A percentile compares a stretch with the other conserved stretches of the same genome.
Evolutionary conservation across 2,113 vertebrate species (phyloP).

Genomic region (Gymnorhina tibicen): DNA sequence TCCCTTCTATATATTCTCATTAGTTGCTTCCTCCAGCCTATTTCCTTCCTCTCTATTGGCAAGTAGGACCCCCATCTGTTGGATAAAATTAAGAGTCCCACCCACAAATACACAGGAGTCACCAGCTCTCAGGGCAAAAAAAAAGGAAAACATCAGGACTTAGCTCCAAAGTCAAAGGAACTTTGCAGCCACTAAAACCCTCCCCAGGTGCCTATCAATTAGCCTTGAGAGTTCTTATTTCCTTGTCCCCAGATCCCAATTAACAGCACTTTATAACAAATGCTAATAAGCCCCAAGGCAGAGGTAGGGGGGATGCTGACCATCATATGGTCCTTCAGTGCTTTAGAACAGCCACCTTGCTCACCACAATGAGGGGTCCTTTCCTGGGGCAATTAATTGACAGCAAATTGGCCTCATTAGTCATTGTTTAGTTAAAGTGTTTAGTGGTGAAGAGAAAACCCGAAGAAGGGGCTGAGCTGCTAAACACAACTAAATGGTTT

Average conservation of each 20-base stretch:
- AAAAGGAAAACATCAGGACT: conserved; percentile 23
- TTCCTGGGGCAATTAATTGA: conserved; percentile 60
- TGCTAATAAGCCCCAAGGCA: conserved; percentile 37
- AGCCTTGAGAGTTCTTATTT: conserved; percentile 61
- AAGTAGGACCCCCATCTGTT: not conserved
- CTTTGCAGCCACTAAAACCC: conserved; percentile 39
- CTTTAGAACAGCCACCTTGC: conserved; percentile 42
- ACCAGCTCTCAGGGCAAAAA: not conserved
- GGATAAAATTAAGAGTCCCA: not conserved
- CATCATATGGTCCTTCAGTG: conserved; percentile 24
- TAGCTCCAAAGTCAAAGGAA: conserved; percentile 33
- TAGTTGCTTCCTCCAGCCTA: conserved; percentile 2
- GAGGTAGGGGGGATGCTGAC: conserved; percentile 27
- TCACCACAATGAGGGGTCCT: conserved; percentile 55
- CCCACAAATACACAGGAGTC: not conserved
- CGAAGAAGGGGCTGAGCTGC: conserved; percentile 42
- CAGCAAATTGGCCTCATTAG: conserved; percentile 62
- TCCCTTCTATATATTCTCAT: not conserved
- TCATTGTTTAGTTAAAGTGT: conserved; percentile 58
- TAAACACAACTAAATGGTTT: conserved; percentile 21
- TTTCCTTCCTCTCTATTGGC: not conserved
- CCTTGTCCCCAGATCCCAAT: conserved; percentile 60
- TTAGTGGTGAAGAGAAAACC: conserved; percentile 2
- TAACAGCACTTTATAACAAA: conserved; percentile 52
- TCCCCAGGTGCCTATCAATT: conserved; percentile 56